phyloP scores from a whole-genome alignment of 92 coral and sea anemone genomes.

The Ricordea florida region DNA sequence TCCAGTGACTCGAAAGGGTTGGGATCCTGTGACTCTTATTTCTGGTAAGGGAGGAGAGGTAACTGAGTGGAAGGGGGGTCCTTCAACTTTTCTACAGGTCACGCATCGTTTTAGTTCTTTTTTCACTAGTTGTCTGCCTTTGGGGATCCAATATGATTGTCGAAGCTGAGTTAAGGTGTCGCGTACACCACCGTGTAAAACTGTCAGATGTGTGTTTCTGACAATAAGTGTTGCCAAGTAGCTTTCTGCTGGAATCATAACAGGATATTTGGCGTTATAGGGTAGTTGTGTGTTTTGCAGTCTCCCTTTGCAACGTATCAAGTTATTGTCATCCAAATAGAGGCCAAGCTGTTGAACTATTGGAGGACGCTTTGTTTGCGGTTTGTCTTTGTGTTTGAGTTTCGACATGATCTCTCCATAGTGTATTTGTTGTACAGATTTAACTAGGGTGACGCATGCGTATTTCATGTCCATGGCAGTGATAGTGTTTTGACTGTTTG shows the following conservation, averaged over 20 bases:
- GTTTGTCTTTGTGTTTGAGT: conserved; percentile 3
- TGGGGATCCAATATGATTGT: conserved; percentile 60
- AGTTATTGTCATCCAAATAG: conserved; percentile 8
- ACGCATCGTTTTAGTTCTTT: conserved; percentile 25
- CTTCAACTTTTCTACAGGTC: conserved; percentile 45
- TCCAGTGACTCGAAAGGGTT: too few species aligned
- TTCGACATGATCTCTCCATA: conserved; percentile 16
- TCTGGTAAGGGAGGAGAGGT: conserved; percentile 46
- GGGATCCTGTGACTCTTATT: conserved; percentile 17
- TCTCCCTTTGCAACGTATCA: conserved; percentile 42
- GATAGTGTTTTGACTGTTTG: conserved; percentile 4
- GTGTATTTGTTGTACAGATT: conserved; percentile 30
- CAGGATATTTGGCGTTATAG: neutral
- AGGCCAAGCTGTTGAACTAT: conserved; percentile 1
- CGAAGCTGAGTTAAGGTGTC: conserved; percentile 54
- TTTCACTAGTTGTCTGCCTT: conserved; percentile 58
- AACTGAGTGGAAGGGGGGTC: conserved; percentile 46
- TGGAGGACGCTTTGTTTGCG: too few species aligned
- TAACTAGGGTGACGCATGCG: conserved; percentile 30
- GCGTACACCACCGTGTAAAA: conserved; percentile 40
- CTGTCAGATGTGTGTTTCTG: conserved; percentile 15
- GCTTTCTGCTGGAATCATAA: conserved; percentile 7
- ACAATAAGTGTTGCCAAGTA: conserved; percentile 15
- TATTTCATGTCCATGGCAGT: conserved; percentile 45
- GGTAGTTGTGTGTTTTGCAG: neutral